Conservation (phyloP, 1,140 invertebrate genomes). For the Brachionus rotundiformis region DNA sequence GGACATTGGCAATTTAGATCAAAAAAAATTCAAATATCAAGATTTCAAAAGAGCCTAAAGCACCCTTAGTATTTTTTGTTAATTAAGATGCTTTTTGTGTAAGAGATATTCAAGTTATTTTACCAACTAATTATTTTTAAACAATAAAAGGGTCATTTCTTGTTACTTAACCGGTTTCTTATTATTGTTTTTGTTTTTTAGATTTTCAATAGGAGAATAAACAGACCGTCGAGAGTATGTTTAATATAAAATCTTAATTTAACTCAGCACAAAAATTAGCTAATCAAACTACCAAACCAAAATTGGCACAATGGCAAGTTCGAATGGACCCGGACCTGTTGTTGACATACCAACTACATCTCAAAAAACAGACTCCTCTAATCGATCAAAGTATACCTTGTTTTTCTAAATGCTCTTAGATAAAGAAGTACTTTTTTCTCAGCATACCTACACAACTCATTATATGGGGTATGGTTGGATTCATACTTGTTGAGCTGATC, state of each 20-base stretch:
- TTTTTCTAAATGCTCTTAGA: not conserved
- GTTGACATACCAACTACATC: not conserved
- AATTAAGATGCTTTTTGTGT: not conserved
- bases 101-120: not conserved
- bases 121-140: not conserved
- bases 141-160: slow-evolving; percentile 5
- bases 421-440: not conserved
- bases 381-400: not conserved
- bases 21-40: not conserved
- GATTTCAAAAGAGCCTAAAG: not conserved
- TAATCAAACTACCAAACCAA: not conserved
- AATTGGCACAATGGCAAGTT: not conserved
- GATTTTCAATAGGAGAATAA: not conserved
- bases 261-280: not conserved
- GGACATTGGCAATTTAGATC: too few relatives aligned
- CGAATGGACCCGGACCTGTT: not conserved
- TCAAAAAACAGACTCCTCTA: not conserved
- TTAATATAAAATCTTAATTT: not conserved
- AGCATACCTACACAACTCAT: slow-evolving; percentile 46
- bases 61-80: not conserved
- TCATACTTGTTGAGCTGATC: slow-evolving; percentile 43
- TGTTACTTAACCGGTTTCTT: not conserved
- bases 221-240: not conserved
- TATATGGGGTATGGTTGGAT: slow-evolving; percentile 52
- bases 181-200: slow-evolving; percentile 17